Conservation (phyloP, 2,888 invertebrate species). For the Peribatodes rhomboidaria region DNA sequence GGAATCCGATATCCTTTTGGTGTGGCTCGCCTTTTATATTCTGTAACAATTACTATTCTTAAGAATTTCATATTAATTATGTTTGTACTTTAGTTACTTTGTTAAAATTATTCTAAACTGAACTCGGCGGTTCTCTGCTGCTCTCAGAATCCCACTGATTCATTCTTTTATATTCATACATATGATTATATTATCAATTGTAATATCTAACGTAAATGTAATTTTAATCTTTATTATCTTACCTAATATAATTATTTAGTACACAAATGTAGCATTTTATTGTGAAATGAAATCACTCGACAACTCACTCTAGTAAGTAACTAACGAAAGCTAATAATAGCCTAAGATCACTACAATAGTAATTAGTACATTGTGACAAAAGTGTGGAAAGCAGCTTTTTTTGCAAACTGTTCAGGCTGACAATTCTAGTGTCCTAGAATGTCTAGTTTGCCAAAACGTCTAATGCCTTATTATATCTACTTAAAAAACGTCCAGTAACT, state of each 20-base stretch:
- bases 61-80: neutral
- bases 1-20: neutral
- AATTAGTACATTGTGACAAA: no score
- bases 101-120: neutral
- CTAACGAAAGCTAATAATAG: no score
- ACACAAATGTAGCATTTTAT: neutral
- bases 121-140: neutral
- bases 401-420: no score
- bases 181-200: slow-evolving; percentile 34
- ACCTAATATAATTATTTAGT: slow-evolving; percentile 9
- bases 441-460: no score
- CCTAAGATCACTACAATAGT: no score
- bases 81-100: slow-evolving; percentile 1
- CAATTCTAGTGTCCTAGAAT: no score
- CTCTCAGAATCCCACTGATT: slow-evolving; percentile 26
- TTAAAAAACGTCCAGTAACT: no score
- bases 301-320: no score
- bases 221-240: slow-evolving; percentile 12
- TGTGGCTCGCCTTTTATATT: neutral
- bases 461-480: no score
- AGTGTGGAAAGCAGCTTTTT: no score
- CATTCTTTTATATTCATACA: slow-evolving; percentile 31
- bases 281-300: neutral
- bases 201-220: slow-evolving; percentile 30
- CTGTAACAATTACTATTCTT: neutral